A percentile compares a stretch with the other conserved stretches of the same genome.
Conservation (phyloP, 2,797 vertebrate genomes). For the Sarcophilus harrisii region DNA sequence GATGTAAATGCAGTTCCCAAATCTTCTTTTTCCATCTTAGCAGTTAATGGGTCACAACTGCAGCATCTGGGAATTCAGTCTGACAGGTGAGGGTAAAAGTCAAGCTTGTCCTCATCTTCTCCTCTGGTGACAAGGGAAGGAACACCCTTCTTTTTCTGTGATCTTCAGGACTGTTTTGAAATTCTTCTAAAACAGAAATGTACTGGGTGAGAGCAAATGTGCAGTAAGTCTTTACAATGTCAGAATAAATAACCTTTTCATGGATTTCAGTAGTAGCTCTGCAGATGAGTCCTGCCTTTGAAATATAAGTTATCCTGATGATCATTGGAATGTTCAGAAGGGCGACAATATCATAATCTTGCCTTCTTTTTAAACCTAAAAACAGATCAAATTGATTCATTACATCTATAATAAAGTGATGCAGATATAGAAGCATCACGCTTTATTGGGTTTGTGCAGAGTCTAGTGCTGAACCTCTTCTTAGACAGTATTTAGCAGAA, state of each 20-base stretch:
- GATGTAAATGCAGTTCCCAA: not conserved
- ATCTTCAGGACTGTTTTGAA: not conserved
- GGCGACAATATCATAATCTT: not conserved
- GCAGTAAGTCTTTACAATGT: not conserved
- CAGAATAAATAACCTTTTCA: not conserved
- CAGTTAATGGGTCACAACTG: not conserved
- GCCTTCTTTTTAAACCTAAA: not conserved
- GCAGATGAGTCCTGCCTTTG: not conserved
- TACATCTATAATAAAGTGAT: not conserved
- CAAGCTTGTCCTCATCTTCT: not conserved
- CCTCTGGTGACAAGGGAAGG: not conserved
- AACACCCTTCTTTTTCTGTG: not conserved
- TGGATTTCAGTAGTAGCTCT: not conserved
- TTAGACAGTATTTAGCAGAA: not conserved
- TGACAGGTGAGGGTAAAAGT: not conserved
- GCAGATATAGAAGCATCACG: too few relatives aligned
- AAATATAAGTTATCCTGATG: not conserved
- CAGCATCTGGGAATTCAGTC: not conserved
- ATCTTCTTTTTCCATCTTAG: not conserved
- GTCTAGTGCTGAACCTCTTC: not conserved
- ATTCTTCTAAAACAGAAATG: not conserved
- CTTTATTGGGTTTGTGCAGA: not conserved
- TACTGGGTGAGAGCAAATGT: not conserved
- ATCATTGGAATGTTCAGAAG: slow-evolving; percentile 9
- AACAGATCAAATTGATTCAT: not conserved